phyloP scores from a whole-genome alignment of 2,113 vertebrate species.

The Seriola rivoliana region DNA sequence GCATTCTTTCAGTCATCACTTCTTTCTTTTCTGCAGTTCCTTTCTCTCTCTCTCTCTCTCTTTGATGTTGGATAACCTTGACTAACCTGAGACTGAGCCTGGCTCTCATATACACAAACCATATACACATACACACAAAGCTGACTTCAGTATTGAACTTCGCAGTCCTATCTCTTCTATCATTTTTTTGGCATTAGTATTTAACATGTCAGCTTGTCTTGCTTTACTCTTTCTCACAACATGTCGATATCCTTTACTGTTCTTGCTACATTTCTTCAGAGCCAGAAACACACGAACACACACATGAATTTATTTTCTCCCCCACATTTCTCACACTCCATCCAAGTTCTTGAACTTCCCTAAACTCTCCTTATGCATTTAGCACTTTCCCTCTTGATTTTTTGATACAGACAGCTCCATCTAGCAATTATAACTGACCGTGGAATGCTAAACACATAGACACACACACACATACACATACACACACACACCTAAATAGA shows the following conservation, averaged over 20 bases:
- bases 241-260: not conserved
- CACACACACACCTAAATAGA: slow-evolving; percentile 1
- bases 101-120: not conserved
- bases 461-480: slow-evolving; percentile 8
- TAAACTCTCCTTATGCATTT: slow-evolving; percentile 28
- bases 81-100: slow-evolving; percentile 29
- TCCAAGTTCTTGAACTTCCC: slow-evolving; percentile 31
- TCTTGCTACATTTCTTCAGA: slow-evolving; percentile 5
- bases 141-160: not conserved
- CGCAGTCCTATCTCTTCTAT: not conserved
- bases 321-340: slow-evolving; percentile 21
- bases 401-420: slow-evolving; percentile 34
- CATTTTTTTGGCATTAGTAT: slow-evolving; percentile 10
- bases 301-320: slow-evolving; percentile 17
- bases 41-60: not conserved
- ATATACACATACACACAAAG: slow-evolving; percentile 3
- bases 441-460: slow-evolving; percentile 36
- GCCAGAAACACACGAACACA: slow-evolving; percentile 1
- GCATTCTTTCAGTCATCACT: slow-evolving; percentile 39
- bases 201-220: not conserved
- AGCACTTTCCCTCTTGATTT: slow-evolving; percentile 46
- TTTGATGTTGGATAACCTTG: slow-evolving; percentile 67
- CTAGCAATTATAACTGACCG: slow-evolving; percentile 44
- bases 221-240: not conserved
- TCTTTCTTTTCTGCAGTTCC: slow-evolving; percentile 42